A percentile compares a stretch with the other conserved stretches of the same genome.
Evolutionary conservation across 2,888 invertebrate genomes (phyloP).

Genomic region (Melinaea menophilus): DNA sequence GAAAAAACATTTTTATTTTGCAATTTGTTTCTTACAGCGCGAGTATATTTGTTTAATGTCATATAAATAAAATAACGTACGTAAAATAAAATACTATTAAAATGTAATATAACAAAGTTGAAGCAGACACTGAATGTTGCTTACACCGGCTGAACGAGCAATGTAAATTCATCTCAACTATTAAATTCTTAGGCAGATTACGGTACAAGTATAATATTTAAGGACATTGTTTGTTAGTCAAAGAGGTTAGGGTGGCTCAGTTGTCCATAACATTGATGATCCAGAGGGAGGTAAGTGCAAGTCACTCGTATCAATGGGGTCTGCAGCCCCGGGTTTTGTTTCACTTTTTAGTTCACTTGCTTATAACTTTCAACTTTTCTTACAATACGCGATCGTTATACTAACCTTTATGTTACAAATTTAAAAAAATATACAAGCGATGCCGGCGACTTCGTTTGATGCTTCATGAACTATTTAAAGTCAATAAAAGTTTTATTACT

Average conservation of each 20-base stretch:
- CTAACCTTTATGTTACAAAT: too few species aligned
- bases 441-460: too few species aligned
- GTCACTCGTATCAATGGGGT: slow-evolving; percentile 76
- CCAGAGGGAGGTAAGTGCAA: slow-evolving; percentile 70
- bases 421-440: too few species aligned
- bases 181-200: slow-evolving; percentile 26
- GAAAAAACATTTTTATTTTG: neutral
- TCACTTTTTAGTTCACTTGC: slow-evolving; percentile 62
- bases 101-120: too few species aligned
- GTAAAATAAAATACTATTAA: too few species aligned
- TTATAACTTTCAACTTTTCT: slow-evolving; percentile 29
- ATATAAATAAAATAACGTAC: too few species aligned
- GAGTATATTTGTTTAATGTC: too few species aligned
- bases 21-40: neutral
- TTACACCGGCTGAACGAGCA: neutral
- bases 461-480: too few species aligned
- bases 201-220: slow-evolving; percentile 56
- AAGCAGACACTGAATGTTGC: neutral
- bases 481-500: too few species aligned
- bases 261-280: slow-evolving; percentile 61
- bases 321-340: slow-evolving; percentile 58
- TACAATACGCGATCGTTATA: slow-evolving; percentile 39
- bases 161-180: slow-evolving; percentile 4
- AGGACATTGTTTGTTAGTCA: slow-evolving; percentile 67
- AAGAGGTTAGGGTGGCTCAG: slow-evolving; percentile 48